These are phyloP conservation scores for Spilarctia lutea DNA, from an alignment of 2,888 invertebrate species.

Conservation along the genomic window DNA sequence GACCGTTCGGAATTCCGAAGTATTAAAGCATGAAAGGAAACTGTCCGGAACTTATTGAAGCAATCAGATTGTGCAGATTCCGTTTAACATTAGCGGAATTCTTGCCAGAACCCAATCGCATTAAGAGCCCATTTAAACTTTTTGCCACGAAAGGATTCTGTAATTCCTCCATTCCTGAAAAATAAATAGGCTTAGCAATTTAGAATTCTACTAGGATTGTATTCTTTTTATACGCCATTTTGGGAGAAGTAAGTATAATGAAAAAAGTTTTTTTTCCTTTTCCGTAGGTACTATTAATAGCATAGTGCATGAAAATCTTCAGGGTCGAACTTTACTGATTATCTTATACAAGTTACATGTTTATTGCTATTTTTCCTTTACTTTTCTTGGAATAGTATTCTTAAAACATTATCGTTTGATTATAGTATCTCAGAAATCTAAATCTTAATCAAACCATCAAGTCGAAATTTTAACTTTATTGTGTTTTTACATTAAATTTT, in stretches of 20 bases:
- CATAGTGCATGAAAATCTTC: conserved; percentile 33
- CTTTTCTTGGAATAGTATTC: background rate
- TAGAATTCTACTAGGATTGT: conserved; percentile 53
- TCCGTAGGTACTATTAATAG: conserved; percentile 27
- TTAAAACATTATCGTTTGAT: background rate
- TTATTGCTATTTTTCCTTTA: background rate
- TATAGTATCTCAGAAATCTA: background rate
- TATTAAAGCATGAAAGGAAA: conserved; percentile 79
- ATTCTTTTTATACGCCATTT: conserved; percentile 48
- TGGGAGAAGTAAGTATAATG: conserved; percentile 48
- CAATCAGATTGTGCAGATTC: conserved; percentile 82
- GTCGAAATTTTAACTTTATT: background rate
- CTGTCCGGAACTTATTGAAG: conserved; percentile 83
- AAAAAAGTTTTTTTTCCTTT: conserved; percentile 48
- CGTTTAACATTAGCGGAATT: conserved; percentile 82
- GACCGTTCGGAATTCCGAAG: conserved; percentile 72
- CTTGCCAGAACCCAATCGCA: conserved; percentile 80
- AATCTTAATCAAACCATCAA: background rate
- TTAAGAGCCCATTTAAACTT: conserved; percentile 82
- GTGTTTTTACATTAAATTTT: background rate
- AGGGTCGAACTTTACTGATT: conserved; percentile 30
- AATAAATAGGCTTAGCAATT: conserved; percentile 71
- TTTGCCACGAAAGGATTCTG: conserved; percentile 75
- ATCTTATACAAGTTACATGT: conserved; percentile 27
- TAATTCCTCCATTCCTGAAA: conserved; percentile 70